Conservation (phyloP, 2,797 vertebrate species). For the Masticophis lateralis region DNA sequence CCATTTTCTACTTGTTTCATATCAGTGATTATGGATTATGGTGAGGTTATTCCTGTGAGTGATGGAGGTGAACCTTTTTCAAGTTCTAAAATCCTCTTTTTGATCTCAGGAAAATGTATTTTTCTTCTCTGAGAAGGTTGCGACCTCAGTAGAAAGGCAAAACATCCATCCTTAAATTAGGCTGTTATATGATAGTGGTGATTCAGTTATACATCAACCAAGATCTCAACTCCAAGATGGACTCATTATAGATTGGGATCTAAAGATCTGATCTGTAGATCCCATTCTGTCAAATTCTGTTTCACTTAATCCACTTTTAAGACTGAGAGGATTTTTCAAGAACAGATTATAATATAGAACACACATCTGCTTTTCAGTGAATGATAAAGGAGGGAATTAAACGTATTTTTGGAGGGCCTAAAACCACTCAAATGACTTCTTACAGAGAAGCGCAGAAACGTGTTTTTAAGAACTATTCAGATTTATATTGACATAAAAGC, state of each 20-base stretch:
- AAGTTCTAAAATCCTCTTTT: neutral
- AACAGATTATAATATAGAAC: neutral
- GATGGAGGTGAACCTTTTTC: neutral
- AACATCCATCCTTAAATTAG: neutral
- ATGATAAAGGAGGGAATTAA: neutral
- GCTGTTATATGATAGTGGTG: neutral
- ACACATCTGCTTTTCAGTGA: neutral
- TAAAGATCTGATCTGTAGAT: neutral
- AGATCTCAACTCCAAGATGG: neutral
- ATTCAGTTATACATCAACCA: neutral
- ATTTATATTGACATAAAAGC: neutral
- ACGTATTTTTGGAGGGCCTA: neutral
- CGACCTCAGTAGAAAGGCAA: neutral
- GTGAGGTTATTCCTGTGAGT: neutral
- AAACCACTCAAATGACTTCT: neutral
- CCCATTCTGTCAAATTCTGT: neutral
- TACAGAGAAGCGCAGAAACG: neutral
- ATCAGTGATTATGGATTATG: neutral
- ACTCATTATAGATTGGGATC: neutral
- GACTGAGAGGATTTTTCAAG: neutral
- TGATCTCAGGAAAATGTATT: neutral
- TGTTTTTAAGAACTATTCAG: neutral
- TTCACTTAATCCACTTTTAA: neutral
- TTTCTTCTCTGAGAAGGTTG: neutral
- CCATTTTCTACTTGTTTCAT: neutral